A percentile compares a stretch with the other conserved stretches of the same genome.
Conservation (phyloP, 2,888 invertebrate species). For the Caenorhabditis japonica region DNA sequence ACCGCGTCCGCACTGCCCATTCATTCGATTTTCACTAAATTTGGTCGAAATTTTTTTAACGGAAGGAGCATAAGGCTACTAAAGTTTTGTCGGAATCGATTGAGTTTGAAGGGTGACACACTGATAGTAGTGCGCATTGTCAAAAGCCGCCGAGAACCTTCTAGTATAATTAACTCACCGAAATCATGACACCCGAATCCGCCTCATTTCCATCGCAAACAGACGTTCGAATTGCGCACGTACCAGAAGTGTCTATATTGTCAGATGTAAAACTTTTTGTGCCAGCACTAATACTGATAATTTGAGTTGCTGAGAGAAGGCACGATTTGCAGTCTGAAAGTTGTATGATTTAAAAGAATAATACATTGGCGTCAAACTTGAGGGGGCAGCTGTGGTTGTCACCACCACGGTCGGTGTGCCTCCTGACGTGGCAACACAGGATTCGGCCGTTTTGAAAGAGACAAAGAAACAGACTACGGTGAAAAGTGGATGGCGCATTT, state of each 20-base stretch:
- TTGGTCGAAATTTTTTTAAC: too few species aligned
- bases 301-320: not conserved
- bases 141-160: too few species aligned
- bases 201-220: slow-evolving; percentile 39
- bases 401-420: slow-evolving; percentile 4
- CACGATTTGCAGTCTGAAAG: slow-evolving; percentile 31
- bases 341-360: not conserved
- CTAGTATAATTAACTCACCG: too few species aligned
- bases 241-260: slow-evolving; percentile 32
- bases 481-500: too few species aligned
- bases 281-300: slow-evolving; percentile 26
- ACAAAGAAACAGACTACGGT: too few species aligned
- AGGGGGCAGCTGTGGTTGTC: slow-evolving; percentile 11
- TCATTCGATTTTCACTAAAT: too few species aligned
- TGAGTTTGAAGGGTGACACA: too few species aligned
- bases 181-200: slow-evolving; percentile 19
- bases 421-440: slow-evolving; percentile 30
- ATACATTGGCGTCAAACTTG: not conserved
- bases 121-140: too few species aligned
- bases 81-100: not conserved
- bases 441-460: slow-evolving; percentile 3
- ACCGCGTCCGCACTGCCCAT: too few species aligned
- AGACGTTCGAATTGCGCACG: slow-evolving; percentile 33
- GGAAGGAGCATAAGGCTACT: too few species aligned
- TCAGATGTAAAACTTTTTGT: slow-evolving; percentile 45